phyloP scores from a whole-genome alignment of 2,888 invertebrate genomes.

The Platycheirus rosarum region DNA sequence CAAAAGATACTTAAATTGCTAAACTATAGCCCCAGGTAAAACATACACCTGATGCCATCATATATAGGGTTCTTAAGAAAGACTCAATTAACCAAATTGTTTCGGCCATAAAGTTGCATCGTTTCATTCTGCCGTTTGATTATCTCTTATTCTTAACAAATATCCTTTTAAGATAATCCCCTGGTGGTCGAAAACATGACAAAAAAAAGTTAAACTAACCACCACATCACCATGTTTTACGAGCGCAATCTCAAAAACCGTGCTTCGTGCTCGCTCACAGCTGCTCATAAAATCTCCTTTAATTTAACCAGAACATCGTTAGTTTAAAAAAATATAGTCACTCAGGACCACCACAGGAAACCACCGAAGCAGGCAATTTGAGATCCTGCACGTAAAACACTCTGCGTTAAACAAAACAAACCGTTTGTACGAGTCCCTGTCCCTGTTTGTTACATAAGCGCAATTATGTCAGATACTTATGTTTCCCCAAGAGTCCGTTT shows the following conservation, averaged over 20 bases:
- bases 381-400: constrained; percentile 5
- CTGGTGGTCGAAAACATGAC: too few relatives aligned
- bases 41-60: too few relatives aligned
- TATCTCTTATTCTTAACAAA: background rate
- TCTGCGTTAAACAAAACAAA: constrained; percentile 17
- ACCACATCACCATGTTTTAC: constrained; percentile 7
- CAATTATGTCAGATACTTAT: constrained; percentile 19
- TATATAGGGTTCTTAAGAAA: background rate
- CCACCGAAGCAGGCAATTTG: background rate
- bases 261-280: background rate
- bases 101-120: background rate
- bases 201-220: background rate
- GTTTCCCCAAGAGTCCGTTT: constrained; percentile 9
- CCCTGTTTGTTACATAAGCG: constrained; percentile 15
- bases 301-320: constrained; percentile 19
- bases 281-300: constrained; percentile 19
- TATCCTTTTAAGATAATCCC: background rate
- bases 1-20: too few relatives aligned
- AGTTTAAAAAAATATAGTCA: background rate
- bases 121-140: background rate
- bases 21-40: too few relatives aligned
- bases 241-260: constrained; percentile 22
- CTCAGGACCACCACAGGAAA: background rate
- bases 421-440: background rate
- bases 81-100: constrained; percentile 13